phyloP scores from a whole-genome alignment of 2,797 vertebrate species.

The Limosa lapponica region DNA sequence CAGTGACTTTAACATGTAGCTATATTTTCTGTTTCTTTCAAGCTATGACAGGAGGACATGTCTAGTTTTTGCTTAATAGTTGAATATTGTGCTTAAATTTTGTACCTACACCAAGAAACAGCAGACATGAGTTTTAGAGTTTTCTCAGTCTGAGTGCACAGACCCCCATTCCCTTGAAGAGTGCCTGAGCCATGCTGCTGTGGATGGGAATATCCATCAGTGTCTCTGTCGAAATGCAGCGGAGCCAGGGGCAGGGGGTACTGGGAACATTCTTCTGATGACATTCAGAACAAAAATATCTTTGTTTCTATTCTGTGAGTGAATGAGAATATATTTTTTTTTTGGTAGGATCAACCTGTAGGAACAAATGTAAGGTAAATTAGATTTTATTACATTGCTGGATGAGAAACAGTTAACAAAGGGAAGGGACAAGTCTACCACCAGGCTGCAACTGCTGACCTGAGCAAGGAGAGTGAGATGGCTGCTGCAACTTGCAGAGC shows the following conservation, averaged over 20 bases:
- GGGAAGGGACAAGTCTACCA: neutral
- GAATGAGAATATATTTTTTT: neutral
- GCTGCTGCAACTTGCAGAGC: neutral
- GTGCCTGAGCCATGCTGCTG: neutral
- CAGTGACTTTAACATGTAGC: neutral
- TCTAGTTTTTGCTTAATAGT: neutral
- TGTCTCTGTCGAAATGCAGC: neutral
- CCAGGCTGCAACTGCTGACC: neutral
- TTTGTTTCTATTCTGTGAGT: neutral
- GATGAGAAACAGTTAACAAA: neutral
- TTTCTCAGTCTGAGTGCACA: neutral
- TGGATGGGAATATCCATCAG: neutral
- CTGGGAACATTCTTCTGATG: neutral
- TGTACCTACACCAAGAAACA: neutral
- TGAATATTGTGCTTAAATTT: neutral
- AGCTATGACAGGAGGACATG: neutral
- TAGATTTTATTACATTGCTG: neutral
- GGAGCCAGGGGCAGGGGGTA: neutral
- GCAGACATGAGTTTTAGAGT: neutral
- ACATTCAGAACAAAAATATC: neutral
- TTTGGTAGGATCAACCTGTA: neutral
- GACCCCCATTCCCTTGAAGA: neutral
- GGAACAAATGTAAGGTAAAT: neutral
- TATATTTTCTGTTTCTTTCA: neutral
- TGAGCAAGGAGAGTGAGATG: neutral